phyloP scores from a whole-genome alignment of 2,888 invertebrate species.

The Sminthurides aquaticus region DNA sequence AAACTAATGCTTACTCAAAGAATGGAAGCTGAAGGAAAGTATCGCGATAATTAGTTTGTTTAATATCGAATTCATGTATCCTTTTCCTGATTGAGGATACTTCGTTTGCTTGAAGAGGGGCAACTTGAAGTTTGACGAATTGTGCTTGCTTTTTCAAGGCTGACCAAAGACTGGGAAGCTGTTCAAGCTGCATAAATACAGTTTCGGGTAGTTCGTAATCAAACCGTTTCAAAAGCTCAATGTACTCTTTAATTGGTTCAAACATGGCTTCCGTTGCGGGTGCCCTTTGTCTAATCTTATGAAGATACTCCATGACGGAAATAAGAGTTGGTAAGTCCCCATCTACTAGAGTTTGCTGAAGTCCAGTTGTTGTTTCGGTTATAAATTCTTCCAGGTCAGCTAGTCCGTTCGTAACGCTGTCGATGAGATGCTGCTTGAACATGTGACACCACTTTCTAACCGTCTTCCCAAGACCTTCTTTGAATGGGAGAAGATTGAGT shows the following conservation, averaged over 20 bases:
- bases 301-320: conserved; percentile 84
- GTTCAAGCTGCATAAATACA: conserved; percentile 81
- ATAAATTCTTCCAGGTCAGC: conserved; percentile 81
- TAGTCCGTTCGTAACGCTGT: conserved; percentile 70
- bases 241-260: conserved; percentile 83
- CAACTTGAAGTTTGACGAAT: conserved; percentile 87
- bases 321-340: conserved; percentile 85
- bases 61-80: conserved; percentile 74
- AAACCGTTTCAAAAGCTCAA: conserved; percentile 83
- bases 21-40: conserved; percentile 60
- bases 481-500: background rate
- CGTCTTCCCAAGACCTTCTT: conserved; percentile 51
- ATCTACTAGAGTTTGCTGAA: conserved; percentile 68
- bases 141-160: conserved; percentile 85
- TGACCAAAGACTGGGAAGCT: conserved; percentile 90
- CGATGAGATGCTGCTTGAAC: conserved; percentile 88
- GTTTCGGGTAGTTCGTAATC: conserved; percentile 95
- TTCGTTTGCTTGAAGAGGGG: conserved; percentile 87
- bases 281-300: conserved; percentile 85
- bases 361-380: conserved; percentile 79
- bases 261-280: conserved; percentile 89
- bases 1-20: conserved; percentile 47
- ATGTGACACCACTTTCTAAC: conserved; percentile 91
- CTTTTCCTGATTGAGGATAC: conserved; percentile 82
- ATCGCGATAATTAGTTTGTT: conserved; percentile 77